Evolutionary conservation across 2,113 vertebrate genomes (phyloP).

Genomic region (Emydura subglobosa): DNA sequence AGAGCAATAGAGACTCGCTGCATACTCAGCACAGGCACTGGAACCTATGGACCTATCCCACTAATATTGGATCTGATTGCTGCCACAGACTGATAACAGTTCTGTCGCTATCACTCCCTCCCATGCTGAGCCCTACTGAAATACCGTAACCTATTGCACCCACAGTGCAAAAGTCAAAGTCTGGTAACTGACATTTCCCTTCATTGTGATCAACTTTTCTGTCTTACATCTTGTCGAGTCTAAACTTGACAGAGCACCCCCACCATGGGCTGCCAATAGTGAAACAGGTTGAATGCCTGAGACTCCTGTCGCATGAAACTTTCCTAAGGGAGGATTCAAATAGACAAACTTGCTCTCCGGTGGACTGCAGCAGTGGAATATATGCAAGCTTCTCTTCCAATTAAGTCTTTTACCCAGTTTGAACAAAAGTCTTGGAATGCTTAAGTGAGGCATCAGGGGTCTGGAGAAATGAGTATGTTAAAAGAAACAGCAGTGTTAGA

Average conservation of each 20-base stretch:
- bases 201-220: background rate
- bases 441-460: background rate
- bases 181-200: background rate
- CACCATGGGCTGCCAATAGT: too few species aligned
- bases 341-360: background rate
- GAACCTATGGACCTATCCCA: background rate
- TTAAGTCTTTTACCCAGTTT: background rate
- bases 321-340: constrained; percentile 16
- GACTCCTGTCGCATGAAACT: background rate
- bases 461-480: background rate
- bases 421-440: constrained; percentile 9
- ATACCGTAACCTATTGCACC: background rate
- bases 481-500: background rate
- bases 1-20: background rate
- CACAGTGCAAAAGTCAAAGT: constrained; percentile 45
- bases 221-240: background rate
- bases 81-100: background rate
- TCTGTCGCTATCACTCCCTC: background rate
- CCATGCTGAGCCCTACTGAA: fast-evolving
- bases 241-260: fast-evolving
- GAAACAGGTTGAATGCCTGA: background rate
- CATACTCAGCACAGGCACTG: background rate
- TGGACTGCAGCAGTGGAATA: background rate
- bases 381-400: fast-evolving
- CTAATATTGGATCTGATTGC: background rate